These are phyloP conservation scores for Brachionus asplanchnoidis DNA, from an alignment of 1,140 invertebrate genomes.

Conservation along the genomic window DNA sequence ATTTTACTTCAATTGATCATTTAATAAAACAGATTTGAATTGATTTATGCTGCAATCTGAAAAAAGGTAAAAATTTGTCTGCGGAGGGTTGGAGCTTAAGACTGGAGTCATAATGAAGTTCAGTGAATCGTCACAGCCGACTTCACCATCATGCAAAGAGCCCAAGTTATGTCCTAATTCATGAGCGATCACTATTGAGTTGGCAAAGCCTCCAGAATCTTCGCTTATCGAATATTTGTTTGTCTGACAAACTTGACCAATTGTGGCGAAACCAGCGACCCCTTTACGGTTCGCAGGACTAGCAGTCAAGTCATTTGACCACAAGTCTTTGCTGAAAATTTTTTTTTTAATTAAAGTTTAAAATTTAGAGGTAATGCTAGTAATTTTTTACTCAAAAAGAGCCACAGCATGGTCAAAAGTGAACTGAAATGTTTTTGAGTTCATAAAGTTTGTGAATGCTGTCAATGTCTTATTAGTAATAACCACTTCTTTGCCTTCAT, in stretches of 20 bases:
- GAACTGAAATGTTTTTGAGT: not conserved
- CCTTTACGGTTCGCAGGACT: not conserved
- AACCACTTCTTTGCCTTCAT: not conserved
- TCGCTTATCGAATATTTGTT: not conserved
- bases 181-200: not conserved
- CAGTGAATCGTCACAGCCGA: not conserved
- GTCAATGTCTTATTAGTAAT: not conserved
- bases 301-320: not conserved
- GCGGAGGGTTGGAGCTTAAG: not conserved
- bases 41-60: not conserved
- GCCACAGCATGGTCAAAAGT: slow-evolving; percentile 14
- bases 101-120: slow-evolving; percentile 20
- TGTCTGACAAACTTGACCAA: not conserved
- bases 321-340: slow-evolving; percentile 9
- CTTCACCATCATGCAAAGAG: not conserved
- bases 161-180: slow-evolving; percentile 23
- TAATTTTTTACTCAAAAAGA: not conserved
- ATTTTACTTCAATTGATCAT: not conserved
- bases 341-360: not conserved
- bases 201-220: not conserved
- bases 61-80: slow-evolving; percentile 25
- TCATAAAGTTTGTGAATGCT: not conserved
- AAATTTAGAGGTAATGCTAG: too few species aligned
- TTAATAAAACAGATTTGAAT: not conserved
- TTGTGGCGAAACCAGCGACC: not conserved